These are phyloP conservation scores for Ostrea denselamellosa DNA, from an alignment of 1,140 invertebrate genomes.

Conservation along the genomic window DNA sequence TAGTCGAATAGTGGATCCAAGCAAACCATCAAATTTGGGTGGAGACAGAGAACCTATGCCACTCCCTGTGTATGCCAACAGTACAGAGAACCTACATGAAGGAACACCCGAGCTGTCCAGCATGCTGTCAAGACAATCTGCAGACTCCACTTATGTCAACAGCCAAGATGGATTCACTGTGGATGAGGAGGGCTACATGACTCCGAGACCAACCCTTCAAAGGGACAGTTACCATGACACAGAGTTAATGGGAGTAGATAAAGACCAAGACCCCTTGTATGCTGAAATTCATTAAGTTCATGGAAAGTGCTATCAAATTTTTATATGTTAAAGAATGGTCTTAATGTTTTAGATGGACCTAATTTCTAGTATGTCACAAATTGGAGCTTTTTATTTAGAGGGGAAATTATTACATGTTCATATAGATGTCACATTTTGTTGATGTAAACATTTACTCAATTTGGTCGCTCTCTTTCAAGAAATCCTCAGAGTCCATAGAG, in stretches of 20 bases:
- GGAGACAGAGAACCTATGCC: neutral
- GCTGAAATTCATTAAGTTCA: conserved; percentile 36
- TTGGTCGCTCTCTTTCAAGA: too few relatives aligned
- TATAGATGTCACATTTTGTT: too few relatives aligned
- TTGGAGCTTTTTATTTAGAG: too few relatives aligned
- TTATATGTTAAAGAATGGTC: neutral
- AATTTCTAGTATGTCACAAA: neutral
- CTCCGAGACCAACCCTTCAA: neutral
- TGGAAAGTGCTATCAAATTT: neutral
- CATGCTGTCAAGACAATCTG: neutral
- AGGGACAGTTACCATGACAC: neutral
- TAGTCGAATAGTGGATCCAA: conserved; percentile 40
- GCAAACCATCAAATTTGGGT: conserved; percentile 44
- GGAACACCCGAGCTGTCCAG: conserved; percentile 17
- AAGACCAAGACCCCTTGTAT: conserved; percentile 41
- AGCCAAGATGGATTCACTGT: neutral
- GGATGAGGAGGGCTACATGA: conserved; percentile 35
- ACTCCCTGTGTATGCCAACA: conserved; percentile 44
- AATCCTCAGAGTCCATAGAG: too few relatives aligned
- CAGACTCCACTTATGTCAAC: neutral
- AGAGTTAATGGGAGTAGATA: neutral
- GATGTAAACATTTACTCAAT: too few relatives aligned
- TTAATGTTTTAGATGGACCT: too few relatives aligned
- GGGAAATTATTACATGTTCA: too few relatives aligned
- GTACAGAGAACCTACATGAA: conserved; percentile 6